phyloP scores from a whole-genome alignment of 2,888 invertebrate species.

The Ormyrus labotus region DNA sequence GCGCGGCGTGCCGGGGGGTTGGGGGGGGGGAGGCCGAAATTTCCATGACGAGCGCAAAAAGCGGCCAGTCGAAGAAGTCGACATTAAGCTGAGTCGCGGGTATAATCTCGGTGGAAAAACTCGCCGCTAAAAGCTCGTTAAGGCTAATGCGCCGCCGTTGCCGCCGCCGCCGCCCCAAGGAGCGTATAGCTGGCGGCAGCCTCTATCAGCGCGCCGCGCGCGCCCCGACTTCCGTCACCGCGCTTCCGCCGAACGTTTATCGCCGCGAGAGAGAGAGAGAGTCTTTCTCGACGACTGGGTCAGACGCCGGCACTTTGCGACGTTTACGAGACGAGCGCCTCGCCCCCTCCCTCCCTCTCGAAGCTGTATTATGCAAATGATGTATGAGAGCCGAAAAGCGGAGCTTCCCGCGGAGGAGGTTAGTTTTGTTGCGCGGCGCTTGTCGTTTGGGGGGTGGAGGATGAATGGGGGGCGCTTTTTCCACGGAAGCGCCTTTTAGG shows the following conservation, averaged over 20 bases:
- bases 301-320: background rate
- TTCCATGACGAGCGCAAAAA: no score
- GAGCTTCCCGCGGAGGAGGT: no score
- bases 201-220: background rate
- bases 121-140: slow-evolving; percentile 66
- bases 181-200: background rate
- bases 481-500: no score
- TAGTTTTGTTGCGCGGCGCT: no score
- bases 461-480: background rate
- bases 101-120: slow-evolving; percentile 55
- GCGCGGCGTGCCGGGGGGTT: slow-evolving; percentile 9
- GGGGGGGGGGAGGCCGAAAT: background rate
- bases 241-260: slow-evolving; percentile 30
- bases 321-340: slow-evolving; percentile 38
- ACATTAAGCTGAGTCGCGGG: slow-evolving; percentile 58
- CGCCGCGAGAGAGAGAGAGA: background rate
- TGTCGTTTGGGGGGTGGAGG: background rate
- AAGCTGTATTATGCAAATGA: slow-evolving; percentile 48
- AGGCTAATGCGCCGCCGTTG: slow-evolving; percentile 61
- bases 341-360: background rate
- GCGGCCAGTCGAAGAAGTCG: slow-evolving; percentile 51
- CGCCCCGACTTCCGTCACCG: slow-evolving; percentile 27
- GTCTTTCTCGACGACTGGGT: slow-evolving; percentile 7
- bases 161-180: no score
- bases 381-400: slow-evolving; percentile 34